Percentiles rank a stretch among this genome's conserved stretches.
Conservation (phyloP, 2,888 invertebrate genomes). For the Andrena bicolor region DNA sequence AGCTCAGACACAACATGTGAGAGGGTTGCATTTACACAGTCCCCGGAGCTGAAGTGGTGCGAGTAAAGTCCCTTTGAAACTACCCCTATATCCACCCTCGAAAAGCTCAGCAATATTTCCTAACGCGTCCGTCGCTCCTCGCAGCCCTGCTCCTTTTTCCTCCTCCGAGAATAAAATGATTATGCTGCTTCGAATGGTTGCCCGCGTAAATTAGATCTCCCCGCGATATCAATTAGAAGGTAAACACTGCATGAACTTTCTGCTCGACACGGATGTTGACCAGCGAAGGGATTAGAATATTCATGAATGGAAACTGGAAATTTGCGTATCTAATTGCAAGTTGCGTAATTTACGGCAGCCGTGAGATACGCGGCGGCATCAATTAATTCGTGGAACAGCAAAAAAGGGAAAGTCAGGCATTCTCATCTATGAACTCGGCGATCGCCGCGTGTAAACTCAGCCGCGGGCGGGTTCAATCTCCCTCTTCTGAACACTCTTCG, state of each 20-base stretch:
- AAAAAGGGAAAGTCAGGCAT: slow-evolving; percentile 47
- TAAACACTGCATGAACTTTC: background rate
- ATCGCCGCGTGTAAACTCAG: slow-evolving; percentile 45
- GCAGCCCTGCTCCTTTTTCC: background rate
- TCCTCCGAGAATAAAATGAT: background rate
- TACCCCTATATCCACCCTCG: background rate
- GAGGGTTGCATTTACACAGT: slow-evolving; percentile 62
- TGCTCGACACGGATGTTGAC: slow-evolving; percentile 10
- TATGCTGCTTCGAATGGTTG: background rate
- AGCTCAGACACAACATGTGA: slow-evolving; percentile 68
- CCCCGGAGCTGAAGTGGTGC: slow-evolving; percentile 29
- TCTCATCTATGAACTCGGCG: slow-evolving; percentile 45
- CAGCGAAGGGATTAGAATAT: background rate
- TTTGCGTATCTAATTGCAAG: slow-evolving; percentile 24
- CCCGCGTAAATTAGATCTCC: background rate
- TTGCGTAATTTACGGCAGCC: slow-evolving; percentile 25
- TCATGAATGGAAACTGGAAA: slow-evolving; percentile 16
- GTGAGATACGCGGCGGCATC: slow-evolving; percentile 6
- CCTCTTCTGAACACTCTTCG: slow-evolving; percentile 45
- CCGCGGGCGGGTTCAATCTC: slow-evolving; percentile 32
- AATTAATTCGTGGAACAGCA: slow-evolving; percentile 43
- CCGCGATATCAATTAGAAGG: background rate
- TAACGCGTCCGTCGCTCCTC: background rate
- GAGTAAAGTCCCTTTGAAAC: slow-evolving; percentile 2
- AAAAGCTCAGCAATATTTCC: background rate